These are phyloP conservation scores for Thaumetopoea pityocampa DNA, from an alignment of 1,140 invertebrate genomes.

Conservation along the genomic window DNA sequence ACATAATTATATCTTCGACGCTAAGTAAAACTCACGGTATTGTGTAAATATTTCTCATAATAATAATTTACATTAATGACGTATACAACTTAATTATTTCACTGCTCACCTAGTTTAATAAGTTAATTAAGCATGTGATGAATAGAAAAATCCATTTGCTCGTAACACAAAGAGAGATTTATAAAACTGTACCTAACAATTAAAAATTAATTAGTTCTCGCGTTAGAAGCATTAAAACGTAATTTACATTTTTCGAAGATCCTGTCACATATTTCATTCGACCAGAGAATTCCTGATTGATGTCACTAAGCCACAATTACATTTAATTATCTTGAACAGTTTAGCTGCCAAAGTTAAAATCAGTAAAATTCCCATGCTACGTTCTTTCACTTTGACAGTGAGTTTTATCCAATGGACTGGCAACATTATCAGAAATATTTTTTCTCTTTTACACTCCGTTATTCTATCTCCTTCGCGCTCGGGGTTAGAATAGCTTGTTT, in stretches of 20 bases:
- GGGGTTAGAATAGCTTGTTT: constrained; percentile 43
- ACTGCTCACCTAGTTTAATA: constrained; percentile 8
- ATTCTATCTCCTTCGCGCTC: constrained; percentile 32
- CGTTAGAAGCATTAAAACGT: too few relatives aligned
- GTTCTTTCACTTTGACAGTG: constrained; percentile 44
- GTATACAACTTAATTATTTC: constrained; percentile 12
- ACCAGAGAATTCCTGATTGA: too few relatives aligned
- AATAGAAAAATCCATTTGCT: not conserved
- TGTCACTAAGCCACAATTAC: too few relatives aligned
- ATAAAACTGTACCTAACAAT: too few relatives aligned
- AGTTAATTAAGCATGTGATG: constrained; percentile 6
- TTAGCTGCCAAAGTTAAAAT: constrained; percentile 27
- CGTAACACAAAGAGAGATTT: not conserved
- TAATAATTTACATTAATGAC: constrained; percentile 5
- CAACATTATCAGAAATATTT: constrained; percentile 46
- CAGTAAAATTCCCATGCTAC: constrained; percentile 36
- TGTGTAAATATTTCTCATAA: constrained; percentile 12
- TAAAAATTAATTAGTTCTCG: too few relatives aligned
- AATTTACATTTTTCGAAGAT: too few relatives aligned
- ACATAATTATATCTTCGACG: constrained; percentile 4
- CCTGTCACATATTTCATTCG: too few relatives aligned
- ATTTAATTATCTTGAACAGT: too few relatives aligned
- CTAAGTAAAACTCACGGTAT: constrained; percentile 13
- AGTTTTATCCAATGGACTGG: constrained; percentile 53
- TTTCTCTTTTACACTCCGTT: constrained; percentile 35